These are phyloP conservation scores for Formica selysi DNA, from an alignment of 1,140 invertebrate species.

Conservation along the genomic window DNA sequence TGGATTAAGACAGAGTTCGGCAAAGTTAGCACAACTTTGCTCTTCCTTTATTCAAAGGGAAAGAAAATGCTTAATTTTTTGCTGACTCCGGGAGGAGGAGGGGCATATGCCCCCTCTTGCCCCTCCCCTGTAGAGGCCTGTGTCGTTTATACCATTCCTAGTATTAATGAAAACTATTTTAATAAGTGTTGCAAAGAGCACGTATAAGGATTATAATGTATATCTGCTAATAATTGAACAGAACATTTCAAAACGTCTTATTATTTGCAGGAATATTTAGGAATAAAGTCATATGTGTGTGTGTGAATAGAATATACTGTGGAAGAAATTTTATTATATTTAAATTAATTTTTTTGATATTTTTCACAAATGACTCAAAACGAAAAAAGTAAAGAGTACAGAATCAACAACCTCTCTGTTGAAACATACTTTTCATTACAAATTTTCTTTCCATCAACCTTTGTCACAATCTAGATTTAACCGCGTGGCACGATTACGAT, in stretches of 20 bases:
- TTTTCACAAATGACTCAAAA: constrained; percentile 31
- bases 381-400: neutral
- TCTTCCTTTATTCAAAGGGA: too few species aligned
- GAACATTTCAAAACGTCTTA: neutral
- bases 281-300: too few species aligned
- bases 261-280: neutral
- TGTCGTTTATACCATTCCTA: neutral
- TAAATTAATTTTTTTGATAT: neutral
- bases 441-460: neutral
- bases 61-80: too few species aligned
- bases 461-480: constrained; percentile 33
- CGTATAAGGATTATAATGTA: neutral
- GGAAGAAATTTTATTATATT: neutral
- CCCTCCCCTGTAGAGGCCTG: too few species aligned
- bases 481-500: too few species aligned
- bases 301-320: neutral
- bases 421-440: constrained; percentile 31
- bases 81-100: too few species aligned
- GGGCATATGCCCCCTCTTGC: too few species aligned
- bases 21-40: too few species aligned
- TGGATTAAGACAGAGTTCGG: too few species aligned
- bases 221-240: neutral
- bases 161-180: neutral
- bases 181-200: neutral
- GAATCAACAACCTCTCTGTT: constrained; percentile 45